Base-by-base conservation (phyloP, 1,140 invertebrate genomes). In the Tribolium madens region DNA sequence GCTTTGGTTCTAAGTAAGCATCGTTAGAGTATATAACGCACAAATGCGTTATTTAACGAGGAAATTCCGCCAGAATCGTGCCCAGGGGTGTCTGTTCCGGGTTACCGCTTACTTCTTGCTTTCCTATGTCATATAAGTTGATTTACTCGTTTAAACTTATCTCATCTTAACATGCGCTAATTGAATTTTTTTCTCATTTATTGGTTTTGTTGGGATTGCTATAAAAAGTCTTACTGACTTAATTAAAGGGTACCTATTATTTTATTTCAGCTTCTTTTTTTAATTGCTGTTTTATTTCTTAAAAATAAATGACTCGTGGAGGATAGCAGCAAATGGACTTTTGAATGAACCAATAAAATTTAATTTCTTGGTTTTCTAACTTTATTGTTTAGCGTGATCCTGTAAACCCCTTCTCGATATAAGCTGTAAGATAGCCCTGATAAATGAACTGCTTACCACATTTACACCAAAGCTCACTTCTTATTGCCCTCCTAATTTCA, bases 341-440 rank as follows among this genome's bases (percentile, higher is more conserved):
- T 72, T 50, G 70, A 72, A 72, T 72, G 50, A 46, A 72, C 70
- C 46, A 52, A 72, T 72, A 72, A 72, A 72, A 72, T 72, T 72
- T 72, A 52, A 72, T 72, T 72, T 14, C 57, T 26, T 33, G 26
- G 57, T 64, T 36, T 14, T 36, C 26, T 52, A 52, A 72, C 42
- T 72, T 72, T 71, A 71, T 71, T 18, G 70, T 72, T 72, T 72
- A 46, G 70, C 52, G 46, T 72, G 21, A 46, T 52, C 26, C 31
- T 72, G 52, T 64, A 64, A 64, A 64, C 36, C 57, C 57, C 26
- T 64, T 64, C 57, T 33, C 57, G 14, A 64, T 64, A 64, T 64
- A 36, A 33, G 21, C 57, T 33, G 26, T 33, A 64, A 64, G 33
- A 64, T 31, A 31, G 57, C 57, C 26, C 14, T 64, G 57, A 33